Evolutionary conservation across 2,888 invertebrate genomes (phyloP).

Genomic region (Pollenia angustigena): DNA sequence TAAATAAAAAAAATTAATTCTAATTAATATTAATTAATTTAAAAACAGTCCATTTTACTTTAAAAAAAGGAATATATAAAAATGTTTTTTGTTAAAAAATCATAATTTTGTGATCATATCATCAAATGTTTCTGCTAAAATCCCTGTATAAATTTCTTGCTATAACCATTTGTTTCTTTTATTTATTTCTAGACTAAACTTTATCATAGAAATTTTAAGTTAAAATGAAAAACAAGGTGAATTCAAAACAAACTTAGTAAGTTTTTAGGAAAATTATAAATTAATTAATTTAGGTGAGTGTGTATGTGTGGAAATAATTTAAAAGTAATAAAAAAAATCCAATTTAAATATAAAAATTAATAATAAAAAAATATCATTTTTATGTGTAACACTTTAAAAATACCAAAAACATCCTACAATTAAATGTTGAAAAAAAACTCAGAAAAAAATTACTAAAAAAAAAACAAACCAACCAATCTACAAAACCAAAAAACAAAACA

Average conservation of each 20-base stretch:
- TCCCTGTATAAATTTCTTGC: not conserved
- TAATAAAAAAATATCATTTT: slow-evolving; percentile 26
- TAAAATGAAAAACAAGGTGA: slow-evolving; percentile 16
- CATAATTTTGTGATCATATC: slow-evolving; percentile 35
- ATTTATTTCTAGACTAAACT: slow-evolving; percentile 14
- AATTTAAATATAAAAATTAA: slow-evolving; percentile 1
- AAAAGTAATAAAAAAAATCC: not conserved
- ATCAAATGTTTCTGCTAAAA: slow-evolving; percentile 4
- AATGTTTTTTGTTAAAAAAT: not conserved
- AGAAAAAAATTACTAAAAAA: slow-evolving; percentile 2
- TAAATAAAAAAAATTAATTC: not conserved
- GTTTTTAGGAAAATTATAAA: slow-evolving; percentile 55
- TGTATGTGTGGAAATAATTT: slow-evolving; percentile 44
- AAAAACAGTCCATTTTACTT: slow-evolving; percentile 62
- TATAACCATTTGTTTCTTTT: not conserved
- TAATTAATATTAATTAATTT: slow-evolving; percentile 23
- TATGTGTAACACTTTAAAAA: slow-evolving; percentile 55
- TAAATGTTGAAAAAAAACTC: slow-evolving; percentile 61
- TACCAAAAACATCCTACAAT: slow-evolving; percentile 45
- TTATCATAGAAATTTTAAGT: not conserved
- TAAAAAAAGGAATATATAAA: slow-evolving; percentile 4
- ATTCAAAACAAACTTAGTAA: slow-evolving; percentile 37
- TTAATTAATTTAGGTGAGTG: slow-evolving; percentile 57
- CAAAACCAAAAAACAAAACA: slow-evolving; percentile 19
- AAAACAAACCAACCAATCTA: slow-evolving; percentile 58